Conservation (phyloP, 2,888 invertebrate genomes). For the Leucophenga montana region DNA sequence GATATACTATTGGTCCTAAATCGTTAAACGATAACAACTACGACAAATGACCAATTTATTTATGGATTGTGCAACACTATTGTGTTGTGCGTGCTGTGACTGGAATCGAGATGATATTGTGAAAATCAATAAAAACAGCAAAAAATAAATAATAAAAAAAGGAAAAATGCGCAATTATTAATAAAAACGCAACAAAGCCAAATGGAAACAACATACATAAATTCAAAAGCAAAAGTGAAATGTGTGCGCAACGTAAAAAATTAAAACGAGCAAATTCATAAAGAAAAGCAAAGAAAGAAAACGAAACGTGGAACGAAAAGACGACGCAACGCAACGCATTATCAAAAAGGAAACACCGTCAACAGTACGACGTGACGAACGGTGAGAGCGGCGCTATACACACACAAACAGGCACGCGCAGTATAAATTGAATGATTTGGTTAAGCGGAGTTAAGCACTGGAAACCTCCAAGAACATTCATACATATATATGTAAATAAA, state of each 20-base stretch:
- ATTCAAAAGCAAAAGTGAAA: constrained; percentile 37
- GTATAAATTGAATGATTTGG: no score
- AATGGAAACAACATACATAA: neutral
- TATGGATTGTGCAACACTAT: no score
- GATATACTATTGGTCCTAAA: no score
- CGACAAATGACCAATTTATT: no score
- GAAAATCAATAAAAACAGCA: constrained; percentile 17
- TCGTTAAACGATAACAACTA: no score
- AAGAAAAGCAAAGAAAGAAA: constrained; percentile 35
- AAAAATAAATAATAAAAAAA: neutral
- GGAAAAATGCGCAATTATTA: constrained; percentile 5
- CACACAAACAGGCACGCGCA: no score
- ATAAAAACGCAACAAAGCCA: neutral
- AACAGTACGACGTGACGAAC: constrained; percentile 4
- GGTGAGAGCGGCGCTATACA: neutral
- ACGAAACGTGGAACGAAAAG: constrained; percentile 32
- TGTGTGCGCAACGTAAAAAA: constrained; percentile 46
- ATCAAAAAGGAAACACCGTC: constrained; percentile 39
- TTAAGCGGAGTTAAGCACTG: neutral
- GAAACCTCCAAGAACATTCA: no score
- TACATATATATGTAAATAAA: neutral
- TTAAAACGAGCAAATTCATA: constrained; percentile 38
- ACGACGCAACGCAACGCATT: constrained; percentile 36
- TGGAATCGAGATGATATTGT: constrained; percentile 2
- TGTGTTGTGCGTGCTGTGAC: neutral